A percentile compares a stretch with the other conserved stretches of the same genome.
Conservation (phyloP, 2,797 vertebrate genomes). For the Pristis pectinata region DNA sequence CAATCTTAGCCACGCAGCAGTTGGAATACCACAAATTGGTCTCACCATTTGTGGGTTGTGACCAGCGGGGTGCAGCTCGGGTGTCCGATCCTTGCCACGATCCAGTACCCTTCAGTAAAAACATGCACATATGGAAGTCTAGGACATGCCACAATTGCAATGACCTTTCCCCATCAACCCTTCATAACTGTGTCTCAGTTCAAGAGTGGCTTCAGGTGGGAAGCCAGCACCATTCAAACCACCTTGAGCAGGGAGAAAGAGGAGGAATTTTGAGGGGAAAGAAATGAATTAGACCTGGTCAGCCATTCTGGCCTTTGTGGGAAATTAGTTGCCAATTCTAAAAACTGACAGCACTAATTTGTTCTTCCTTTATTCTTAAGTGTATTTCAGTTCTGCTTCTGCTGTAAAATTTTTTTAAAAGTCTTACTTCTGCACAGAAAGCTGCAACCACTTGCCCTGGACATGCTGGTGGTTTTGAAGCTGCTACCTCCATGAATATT, state of each 20-base stretch:
- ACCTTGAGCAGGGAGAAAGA: background rate
- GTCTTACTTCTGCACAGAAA: background rate
- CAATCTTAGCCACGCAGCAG: background rate
- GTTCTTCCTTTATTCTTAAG: conserved; percentile 7
- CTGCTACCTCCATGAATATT: background rate
- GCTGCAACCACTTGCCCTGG: background rate
- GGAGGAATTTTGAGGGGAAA: background rate
- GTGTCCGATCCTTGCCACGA: background rate
- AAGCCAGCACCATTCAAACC: background rate
- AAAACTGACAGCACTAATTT: background rate
- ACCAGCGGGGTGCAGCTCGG: background rate
- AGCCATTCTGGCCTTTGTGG: background rate
- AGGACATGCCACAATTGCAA: background rate
- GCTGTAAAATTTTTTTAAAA: background rate
- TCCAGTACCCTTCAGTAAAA: background rate
- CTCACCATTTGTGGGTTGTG: background rate
- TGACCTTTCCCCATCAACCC: background rate
- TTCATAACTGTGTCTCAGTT: background rate
- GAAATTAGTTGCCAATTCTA: background rate
- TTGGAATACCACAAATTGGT: background rate
- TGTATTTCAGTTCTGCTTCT: background rate
- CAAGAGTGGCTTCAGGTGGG: background rate
- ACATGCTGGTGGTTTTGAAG: background rate
- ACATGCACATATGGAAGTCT: background rate
- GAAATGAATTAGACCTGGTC: background rate